These are phyloP conservation scores for Cyaniris semiargus DNA, from an alignment of 2,888 invertebrate species.

Conservation along the genomic window DNA sequence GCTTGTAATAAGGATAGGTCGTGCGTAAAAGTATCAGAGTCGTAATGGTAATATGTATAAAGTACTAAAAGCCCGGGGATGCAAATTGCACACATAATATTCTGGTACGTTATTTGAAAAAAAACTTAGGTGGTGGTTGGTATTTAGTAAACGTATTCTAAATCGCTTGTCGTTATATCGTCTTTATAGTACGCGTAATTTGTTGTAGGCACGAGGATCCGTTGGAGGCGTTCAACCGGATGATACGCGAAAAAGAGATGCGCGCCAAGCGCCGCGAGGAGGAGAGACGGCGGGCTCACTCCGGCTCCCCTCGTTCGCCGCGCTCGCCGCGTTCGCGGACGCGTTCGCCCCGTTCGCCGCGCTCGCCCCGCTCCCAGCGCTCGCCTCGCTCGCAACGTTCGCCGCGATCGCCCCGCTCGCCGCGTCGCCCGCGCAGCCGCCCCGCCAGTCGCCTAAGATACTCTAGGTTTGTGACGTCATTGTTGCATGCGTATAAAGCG, in stretches of 20 bases:
- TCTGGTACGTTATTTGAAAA: too few species aligned
- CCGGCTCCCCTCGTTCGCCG: slow-evolving; percentile 49
- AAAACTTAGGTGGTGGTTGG: not conserved
- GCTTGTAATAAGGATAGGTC: not conserved
- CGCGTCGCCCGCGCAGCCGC: slow-evolving; percentile 56
- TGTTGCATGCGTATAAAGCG: slow-evolving; percentile 28
- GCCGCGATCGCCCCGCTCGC: slow-evolving; percentile 52
- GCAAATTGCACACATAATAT: too few species aligned
- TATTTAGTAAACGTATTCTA: not conserved
- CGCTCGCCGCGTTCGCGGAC: slow-evolving; percentile 56
- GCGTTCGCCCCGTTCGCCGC: slow-evolving; percentile 63
- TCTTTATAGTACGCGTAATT: not conserved
- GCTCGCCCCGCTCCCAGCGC: slow-evolving; percentile 60
- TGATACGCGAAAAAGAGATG: slow-evolving; percentile 91
- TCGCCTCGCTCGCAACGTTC: slow-evolving; percentile 50
- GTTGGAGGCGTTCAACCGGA: slow-evolving; percentile 91
- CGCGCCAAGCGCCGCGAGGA: slow-evolving; percentile 83
- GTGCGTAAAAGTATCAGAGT: not conserved
- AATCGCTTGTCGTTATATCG: not conserved
- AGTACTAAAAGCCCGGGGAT: too few species aligned
- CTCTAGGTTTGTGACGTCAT: slow-evolving; percentile 64
- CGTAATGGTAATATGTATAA: too few species aligned
- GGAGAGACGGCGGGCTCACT: slow-evolving; percentile 77
- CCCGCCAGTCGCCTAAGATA: slow-evolving; percentile 64
- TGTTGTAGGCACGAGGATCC: slow-evolving; percentile 88